These are phyloP conservation scores for Turritopsis rubra DNA, from an alignment of 30 jellyfish, hydroid and myxozoan genomes.

Conservation along the genomic window DNA sequence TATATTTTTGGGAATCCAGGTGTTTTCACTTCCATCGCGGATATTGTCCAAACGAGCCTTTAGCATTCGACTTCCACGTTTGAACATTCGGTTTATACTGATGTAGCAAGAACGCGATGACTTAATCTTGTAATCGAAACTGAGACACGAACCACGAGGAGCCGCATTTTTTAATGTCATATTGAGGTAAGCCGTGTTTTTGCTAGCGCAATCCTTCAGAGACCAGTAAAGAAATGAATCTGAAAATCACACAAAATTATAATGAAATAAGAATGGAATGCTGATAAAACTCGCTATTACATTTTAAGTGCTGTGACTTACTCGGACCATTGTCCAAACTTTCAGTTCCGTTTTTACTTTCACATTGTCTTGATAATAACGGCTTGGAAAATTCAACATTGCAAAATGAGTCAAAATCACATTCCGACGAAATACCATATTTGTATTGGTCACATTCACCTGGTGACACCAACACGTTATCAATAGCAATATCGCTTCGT, in stretches of 20 bases:
- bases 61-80: neutral
- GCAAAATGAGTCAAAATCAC: conserved; percentile 4
- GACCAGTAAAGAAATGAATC: conserved; percentile 1
- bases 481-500: conserved; percentile 8
- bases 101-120: neutral
- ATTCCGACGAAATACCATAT: neutral
- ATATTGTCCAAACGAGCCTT: neutral
- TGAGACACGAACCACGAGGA: conserved; percentile 13
- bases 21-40: neutral
- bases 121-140: neutral
- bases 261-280: neutral
- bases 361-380: neutral
- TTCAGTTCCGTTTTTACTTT: neutral
- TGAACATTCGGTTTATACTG: neutral
- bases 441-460: neutral
- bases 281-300: neutral
- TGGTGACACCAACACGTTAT: neutral
- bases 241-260: neutral
- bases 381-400: neutral
- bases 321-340: neutral
- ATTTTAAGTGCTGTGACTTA: neutral
- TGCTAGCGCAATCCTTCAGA: neutral
- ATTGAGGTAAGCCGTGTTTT: neutral
- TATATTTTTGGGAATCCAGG: neutral
- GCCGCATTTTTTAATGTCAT: neutral